phyloP scores from a whole-genome alignment of 2,113 vertebrate species.

The Tonatia bakeri region DNA sequence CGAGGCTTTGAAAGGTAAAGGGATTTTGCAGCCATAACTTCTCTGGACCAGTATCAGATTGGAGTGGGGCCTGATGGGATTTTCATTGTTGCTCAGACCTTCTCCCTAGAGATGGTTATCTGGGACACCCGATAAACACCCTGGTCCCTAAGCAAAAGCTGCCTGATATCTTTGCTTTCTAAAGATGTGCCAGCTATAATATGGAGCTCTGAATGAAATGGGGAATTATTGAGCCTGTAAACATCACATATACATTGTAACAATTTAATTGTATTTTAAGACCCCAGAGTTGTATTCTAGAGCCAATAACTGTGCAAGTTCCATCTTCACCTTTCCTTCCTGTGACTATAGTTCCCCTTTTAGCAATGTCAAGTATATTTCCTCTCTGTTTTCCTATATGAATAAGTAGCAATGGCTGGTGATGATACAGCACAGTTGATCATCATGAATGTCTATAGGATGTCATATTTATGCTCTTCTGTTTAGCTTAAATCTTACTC shows the following conservation, averaged over 20 bases:
- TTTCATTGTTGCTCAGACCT: background rate
- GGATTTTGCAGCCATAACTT: background rate
- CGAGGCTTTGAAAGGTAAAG: background rate
- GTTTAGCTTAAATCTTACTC: slow-evolving; percentile 76
- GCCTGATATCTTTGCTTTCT: background rate
- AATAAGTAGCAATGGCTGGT: slow-evolving; percentile 58
- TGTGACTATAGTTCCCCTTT: slow-evolving; percentile 35
- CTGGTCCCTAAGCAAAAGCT: background rate
- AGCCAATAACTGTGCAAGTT: background rate
- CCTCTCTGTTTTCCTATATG: slow-evolving; percentile 58
- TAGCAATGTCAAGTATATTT: slow-evolving; percentile 48
- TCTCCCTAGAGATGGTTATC: background rate
- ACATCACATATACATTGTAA: background rate
- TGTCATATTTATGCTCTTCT: slow-evolving; percentile 69
- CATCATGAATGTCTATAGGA: slow-evolving; percentile 68
- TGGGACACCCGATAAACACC: background rate
- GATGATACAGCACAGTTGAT: slow-evolving; percentile 69
- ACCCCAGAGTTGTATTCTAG: slow-evolving; percentile 3
- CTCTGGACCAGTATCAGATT: background rate
- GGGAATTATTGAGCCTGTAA: slow-evolving; percentile 9
- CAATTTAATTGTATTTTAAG: slow-evolving; percentile 42
- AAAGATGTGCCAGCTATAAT: background rate
- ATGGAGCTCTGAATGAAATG: background rate
- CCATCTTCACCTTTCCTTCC: slow-evolving; percentile 52
- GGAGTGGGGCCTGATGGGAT: background rate